A percentile compares a stretch with the other conserved stretches of the same genome.
Conservation (phyloP, 2,113 vertebrate genomes). For the Grammomys dolichurus region DNA sequence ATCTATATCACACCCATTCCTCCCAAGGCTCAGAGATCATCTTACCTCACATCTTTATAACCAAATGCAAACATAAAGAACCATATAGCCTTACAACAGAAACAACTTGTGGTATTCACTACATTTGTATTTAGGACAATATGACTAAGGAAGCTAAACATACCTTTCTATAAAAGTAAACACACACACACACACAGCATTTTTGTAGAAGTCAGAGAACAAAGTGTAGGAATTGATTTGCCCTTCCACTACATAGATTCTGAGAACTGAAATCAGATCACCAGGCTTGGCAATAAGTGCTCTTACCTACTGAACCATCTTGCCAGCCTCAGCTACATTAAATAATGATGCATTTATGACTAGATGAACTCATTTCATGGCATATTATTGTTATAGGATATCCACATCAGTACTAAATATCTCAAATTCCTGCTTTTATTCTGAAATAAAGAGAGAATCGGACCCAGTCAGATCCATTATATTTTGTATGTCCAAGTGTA, state of each 20-base stretch:
- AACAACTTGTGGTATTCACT: not conserved
- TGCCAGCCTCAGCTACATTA: not conserved
- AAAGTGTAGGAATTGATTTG: not conserved
- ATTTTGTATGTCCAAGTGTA: not conserved
- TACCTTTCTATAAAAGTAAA: not conserved
- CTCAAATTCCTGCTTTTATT: conserved; percentile 39
- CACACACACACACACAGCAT: not conserved
- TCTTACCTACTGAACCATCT: not conserved
- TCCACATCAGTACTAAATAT: not conserved
- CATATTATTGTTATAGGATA: not conserved
- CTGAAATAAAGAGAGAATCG: conserved; percentile 17
- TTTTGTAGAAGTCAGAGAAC: not conserved
- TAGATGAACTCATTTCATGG: conserved; percentile 23
- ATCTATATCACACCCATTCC: not conserved
- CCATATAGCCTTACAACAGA: not conserved
- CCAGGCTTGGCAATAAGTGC: not conserved
- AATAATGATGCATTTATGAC: not conserved
- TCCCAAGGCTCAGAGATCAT: not conserved
- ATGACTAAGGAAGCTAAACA: conserved; percentile 33
- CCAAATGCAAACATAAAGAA: conserved; percentile 33
- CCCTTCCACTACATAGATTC: not conserved
- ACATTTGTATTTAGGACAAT: conserved; percentile 16
- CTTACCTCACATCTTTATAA: not conserved
- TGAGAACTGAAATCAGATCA: not conserved
- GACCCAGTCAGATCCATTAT: not conserved